Conservation (phyloP, 92 coral and sea anemone genomes). For the Ricordea florida region DNA sequence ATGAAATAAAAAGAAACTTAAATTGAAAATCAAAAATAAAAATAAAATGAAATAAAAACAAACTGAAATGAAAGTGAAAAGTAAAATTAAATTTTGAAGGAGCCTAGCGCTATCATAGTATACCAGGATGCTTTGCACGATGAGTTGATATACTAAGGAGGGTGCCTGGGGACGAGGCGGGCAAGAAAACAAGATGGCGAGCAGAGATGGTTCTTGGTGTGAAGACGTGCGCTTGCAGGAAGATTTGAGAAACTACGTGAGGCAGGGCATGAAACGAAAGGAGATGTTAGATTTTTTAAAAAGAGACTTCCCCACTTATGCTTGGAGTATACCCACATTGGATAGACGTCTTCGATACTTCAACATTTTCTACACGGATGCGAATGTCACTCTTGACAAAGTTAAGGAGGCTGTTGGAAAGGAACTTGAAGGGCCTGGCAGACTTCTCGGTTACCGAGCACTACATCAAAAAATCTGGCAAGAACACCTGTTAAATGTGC, state of each 20-base stretch:
- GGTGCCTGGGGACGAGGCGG: no score
- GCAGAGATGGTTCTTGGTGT: slow-evolving; percentile 5
- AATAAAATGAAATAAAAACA: no score
- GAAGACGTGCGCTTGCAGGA: background rate
- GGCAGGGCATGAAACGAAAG: background rate
- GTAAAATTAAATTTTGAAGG: no score
- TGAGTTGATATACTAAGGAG: no score
- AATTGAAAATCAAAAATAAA: no score
- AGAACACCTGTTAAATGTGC: slow-evolving; percentile 21
- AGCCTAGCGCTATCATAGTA: no score
- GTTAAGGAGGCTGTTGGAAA: slow-evolving; percentile 24
- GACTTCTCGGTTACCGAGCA: slow-evolving; percentile 35
- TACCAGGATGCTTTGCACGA: no score
- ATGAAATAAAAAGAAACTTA: no score
- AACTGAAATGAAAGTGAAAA: no score
- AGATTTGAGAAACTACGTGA: slow-evolving; percentile 5
- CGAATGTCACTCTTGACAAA: background rate
- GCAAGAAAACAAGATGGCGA: slow-evolving; percentile 17
- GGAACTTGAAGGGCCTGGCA: slow-evolving; percentile 50
- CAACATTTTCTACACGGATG: slow-evolving; percentile 1
- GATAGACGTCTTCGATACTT: slow-evolving; percentile 13
- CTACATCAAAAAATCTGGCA: slow-evolving; percentile 37
- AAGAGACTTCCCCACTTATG: slow-evolving; percentile 17
- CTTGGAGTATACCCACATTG: slow-evolving; percentile 37
- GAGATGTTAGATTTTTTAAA: slow-evolving; percentile 30